A percentile compares a stretch with the other conserved stretches of the same genome.
phyloP scores from a whole-genome alignment of 1,140 invertebrate genomes.

The Drosophila bipectinata region DNA sequence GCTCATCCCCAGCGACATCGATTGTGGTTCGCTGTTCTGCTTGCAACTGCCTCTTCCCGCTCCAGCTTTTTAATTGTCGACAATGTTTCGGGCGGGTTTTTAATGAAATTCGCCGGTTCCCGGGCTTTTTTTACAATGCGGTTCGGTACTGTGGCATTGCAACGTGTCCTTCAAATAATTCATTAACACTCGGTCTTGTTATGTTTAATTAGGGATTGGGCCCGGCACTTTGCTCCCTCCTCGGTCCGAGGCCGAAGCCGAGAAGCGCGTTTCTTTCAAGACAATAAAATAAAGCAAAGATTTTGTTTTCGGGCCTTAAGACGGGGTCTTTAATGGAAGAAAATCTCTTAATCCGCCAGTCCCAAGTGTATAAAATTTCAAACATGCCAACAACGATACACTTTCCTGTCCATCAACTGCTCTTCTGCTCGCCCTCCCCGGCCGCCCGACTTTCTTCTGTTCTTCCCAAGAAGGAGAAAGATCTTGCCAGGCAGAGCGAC shows the following conservation, averaged over 20 bases:
- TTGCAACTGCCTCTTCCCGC: slow-evolving; percentile 45
- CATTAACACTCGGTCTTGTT: slow-evolving; percentile 82
- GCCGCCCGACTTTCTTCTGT: slow-evolving; percentile 25
- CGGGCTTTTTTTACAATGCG: slow-evolving; percentile 25
- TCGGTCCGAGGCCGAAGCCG: background rate
- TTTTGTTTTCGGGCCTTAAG: slow-evolving; percentile 23
- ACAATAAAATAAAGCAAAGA: slow-evolving; percentile 25
- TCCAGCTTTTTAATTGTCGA: slow-evolving; percentile 72
- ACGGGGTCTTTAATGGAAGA: slow-evolving; percentile 33
- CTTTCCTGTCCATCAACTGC: slow-evolving; percentile 75
- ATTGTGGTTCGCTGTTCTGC: slow-evolving; percentile 18
- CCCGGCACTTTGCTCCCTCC: background rate
- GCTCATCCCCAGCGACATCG: slow-evolving; percentile 53
- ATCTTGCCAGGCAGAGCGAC: background rate
- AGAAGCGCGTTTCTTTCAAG: slow-evolving; percentile 1
- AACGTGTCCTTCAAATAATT: slow-evolving; percentile 81
- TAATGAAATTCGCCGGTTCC: slow-evolving; percentile 75
- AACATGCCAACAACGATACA: slow-evolving; percentile 77
- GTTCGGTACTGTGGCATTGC: slow-evolving; percentile 62
- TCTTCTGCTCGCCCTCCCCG: background rate
- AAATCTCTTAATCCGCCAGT: slow-evolving; percentile 76
- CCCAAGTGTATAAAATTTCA: slow-evolving; percentile 80
- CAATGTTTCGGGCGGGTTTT: slow-evolving; percentile 80
- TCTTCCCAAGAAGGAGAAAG: slow-evolving; percentile 52
- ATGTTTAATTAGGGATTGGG: slow-evolving; percentile 70